Conservation (phyloP, 2,797 vertebrate genomes). For the Chrysocyon brachyurus region DNA sequence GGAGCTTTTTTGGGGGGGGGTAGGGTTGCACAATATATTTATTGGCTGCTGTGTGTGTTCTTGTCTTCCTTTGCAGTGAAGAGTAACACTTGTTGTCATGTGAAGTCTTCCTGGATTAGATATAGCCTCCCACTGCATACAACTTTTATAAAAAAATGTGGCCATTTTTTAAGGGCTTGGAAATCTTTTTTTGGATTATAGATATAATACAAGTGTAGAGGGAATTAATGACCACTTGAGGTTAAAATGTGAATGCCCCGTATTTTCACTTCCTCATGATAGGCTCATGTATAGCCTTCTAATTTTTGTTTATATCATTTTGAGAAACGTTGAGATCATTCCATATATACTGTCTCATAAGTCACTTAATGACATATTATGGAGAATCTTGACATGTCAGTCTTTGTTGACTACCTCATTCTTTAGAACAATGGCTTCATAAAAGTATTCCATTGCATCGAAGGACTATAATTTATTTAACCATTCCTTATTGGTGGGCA, state of each 20-base stretch:
- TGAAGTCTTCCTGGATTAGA: not conserved
- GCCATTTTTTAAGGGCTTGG: not conserved
- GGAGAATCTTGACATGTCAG: not conserved
- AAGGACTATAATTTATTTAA: not conserved
- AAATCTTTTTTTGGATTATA: not conserved
- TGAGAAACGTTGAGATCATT: not conserved
- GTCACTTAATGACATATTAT: not conserved
- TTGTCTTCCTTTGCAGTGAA: not conserved
- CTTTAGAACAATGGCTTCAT: not conserved
- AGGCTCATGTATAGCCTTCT: not conserved
- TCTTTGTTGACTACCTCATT: constrained; percentile 55
- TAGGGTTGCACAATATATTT: not conserved
- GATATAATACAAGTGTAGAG: not conserved
- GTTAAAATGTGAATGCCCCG: not conserved
- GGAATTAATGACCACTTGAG: not conserved
- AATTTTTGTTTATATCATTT: not conserved
- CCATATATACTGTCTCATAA: not conserved
- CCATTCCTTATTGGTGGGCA: not conserved
- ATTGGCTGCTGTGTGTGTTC: not conserved
- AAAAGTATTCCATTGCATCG: not conserved
- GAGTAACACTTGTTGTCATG: not conserved
- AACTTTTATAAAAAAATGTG: not conserved
- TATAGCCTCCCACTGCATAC: not conserved
- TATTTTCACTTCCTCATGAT: not conserved
- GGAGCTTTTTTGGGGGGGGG: not conserved